Conservation (phyloP, 2,797 vertebrate genomes). For the Sus cebifrons region DNA sequence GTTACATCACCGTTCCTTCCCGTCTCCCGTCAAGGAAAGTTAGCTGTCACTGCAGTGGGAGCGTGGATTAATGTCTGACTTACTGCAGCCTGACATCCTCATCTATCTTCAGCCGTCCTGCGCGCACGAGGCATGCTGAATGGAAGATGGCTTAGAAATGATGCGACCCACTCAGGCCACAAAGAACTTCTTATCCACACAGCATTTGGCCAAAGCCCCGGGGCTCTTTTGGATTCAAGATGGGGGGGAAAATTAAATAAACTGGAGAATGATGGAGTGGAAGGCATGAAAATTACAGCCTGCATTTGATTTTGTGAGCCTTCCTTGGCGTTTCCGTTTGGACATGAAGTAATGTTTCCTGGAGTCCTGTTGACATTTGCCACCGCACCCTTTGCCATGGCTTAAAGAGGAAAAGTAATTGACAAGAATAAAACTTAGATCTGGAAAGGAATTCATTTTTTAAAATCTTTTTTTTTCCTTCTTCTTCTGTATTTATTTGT, state of each 20-base stretch:
- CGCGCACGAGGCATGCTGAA: neutral
- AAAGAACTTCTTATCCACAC: neutral
- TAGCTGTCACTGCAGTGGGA: conserved; percentile 35
- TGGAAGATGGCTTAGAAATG: conserved; percentile 57
- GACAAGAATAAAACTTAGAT: neutral
- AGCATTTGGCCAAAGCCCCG: neutral
- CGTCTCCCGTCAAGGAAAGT: neutral
- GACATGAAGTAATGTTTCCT: neutral
- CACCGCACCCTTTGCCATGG: neutral
- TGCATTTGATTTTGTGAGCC: neutral
- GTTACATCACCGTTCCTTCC: neutral
- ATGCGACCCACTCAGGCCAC: neutral
- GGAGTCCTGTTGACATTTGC: neutral
- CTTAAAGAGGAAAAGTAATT: neutral
- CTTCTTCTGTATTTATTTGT: neutral
- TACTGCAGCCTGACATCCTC: conserved; percentile 37
- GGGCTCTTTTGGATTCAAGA: conserved; percentile 41
- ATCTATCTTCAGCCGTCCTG: conserved; percentile 71
- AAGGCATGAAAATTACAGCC: neutral
- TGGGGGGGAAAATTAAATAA: neutral
- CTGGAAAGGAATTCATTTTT: neutral
- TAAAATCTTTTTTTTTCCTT: rapidly evolving
- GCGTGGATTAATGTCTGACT: conserved; percentile 71
- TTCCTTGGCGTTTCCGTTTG: neutral
- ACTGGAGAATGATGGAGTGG: neutral